Percentiles rank a stretch among this genome's conserved stretches.
These are phyloP conservation scores for Xerus rutilus DNA, from an alignment of 2,797 vertebrate species.

Conservation along the genomic window DNA sequence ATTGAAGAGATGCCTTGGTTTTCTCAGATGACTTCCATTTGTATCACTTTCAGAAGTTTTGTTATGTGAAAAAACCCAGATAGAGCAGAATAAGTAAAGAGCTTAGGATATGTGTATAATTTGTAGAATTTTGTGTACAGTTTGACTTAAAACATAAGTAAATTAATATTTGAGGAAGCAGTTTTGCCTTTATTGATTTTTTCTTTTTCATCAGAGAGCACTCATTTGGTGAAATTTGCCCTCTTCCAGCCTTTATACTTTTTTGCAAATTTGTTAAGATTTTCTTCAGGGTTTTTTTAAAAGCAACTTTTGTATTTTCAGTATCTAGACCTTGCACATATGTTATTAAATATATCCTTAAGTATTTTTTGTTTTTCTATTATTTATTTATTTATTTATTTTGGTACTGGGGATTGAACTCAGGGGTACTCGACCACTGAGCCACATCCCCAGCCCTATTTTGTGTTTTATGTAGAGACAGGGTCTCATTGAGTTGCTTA, in stretches of 20 bases:
- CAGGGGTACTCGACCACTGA: too few species aligned
- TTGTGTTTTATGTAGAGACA: too few species aligned
- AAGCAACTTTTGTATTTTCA: background rate
- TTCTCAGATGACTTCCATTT: background rate
- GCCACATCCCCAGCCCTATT: too few species aligned
- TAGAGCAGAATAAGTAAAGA: background rate
- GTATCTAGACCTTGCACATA: background rate
- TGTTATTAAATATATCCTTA: background rate
- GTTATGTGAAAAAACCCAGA: background rate
- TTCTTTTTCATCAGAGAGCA: background rate
- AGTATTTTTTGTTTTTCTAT: background rate
- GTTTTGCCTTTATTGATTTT: background rate
- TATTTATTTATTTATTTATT: too few species aligned
- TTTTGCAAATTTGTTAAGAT: background rate
- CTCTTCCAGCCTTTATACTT: background rate
- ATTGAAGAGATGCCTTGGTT: background rate
- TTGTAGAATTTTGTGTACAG: background rate
- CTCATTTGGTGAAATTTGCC: background rate
- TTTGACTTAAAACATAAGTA: background rate
- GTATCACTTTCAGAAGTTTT: background rate
- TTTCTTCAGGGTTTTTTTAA: background rate
- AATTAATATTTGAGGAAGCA: background rate
- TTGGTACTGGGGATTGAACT: too few species aligned
- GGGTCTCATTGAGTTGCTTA: too few species aligned
- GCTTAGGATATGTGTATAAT: background rate